Evolutionary conservation across 1,140 invertebrate genomes (phyloP), one percentile per base, ranked within the genome.

Genomic region (Scaptodrosophila lebanonensis): DNA sequence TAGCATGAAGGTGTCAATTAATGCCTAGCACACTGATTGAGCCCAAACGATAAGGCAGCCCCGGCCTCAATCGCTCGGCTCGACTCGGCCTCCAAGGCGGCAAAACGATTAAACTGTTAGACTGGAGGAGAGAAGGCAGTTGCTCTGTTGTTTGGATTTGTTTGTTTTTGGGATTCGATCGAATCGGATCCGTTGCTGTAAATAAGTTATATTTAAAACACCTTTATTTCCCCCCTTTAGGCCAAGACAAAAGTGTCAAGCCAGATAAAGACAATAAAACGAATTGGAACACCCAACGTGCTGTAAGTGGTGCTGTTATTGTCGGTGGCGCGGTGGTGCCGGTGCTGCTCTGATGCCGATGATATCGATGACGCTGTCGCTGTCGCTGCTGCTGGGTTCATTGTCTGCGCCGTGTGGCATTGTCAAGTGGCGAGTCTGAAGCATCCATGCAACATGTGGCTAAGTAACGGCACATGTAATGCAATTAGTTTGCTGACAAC

Each of bases 211-310:
- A 67, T 68, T 79, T 68, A 54, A 82, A 73, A 82, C 73, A 82
- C 68, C 73, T 82, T 79, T 68, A n/a, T n/a, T n/a, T n/a, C n/a
- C n/a, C n/a, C n/a, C n/a, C n/a, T n/a, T n/a, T 79, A 69, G 73
- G 65, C 44, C 75, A 54, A 68, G 61, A 79, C 75, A 79, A 79
- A 79, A 79, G 75, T 82, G 75, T 79, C 75, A 79, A 79, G 83
- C 75, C 63, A 83, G 56, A 40, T 53, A 65, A 65, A 54, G 42
- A 42, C 53, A 67, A 72, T 61, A 79, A 77, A 79, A 72, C 45
- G 27, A 44, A 27, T 8, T 35, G 38, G 75, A 82, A 82, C 75
- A 82, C 75, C 75, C 75, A 82, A 40, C 38, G 59, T 25, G 75
- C 32, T 40, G 35, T 27, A 43, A 36, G 50, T 45, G 16, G 17